phyloP scores from a whole-genome alignment of 1,140 invertebrate genomes.

The Panagrolaimus sp. region DNA sequence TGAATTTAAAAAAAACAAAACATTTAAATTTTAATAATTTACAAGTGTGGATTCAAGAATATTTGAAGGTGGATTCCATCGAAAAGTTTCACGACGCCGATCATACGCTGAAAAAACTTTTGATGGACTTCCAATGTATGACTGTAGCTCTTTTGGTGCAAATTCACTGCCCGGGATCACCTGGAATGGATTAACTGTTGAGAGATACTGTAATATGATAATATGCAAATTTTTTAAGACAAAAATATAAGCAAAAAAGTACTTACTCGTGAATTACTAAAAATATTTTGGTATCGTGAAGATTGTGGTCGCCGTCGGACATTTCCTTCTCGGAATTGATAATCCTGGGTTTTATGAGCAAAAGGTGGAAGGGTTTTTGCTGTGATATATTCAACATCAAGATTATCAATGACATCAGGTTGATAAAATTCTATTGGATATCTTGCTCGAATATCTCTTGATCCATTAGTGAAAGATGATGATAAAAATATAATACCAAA shows the following conservation, averaged over 20 bases:
- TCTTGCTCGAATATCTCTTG: no score
- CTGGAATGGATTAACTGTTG: neutral
- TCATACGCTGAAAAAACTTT: no score
- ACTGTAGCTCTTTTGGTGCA: neutral
- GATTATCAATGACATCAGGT: no score
- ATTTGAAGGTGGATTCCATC: neutral
- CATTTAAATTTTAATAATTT: neutral
- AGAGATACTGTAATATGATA: neutral
- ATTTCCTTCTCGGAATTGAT: constrained; percentile 2
- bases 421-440: no score
- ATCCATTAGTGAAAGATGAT: no score
- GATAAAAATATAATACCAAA: no score
- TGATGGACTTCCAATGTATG: neutral
- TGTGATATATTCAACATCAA: no score
- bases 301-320: neutral
- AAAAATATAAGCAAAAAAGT: neutral
- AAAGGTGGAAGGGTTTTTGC: no score
- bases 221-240: no score
- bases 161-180: constrained; percentile 3
- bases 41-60: constrained; percentile 17
- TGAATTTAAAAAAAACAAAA: neutral
- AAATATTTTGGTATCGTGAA: constrained; percentile 9
- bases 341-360: neutral
- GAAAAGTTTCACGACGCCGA: neutral
- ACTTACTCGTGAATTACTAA: constrained; percentile 5